A percentile compares a stretch with the other conserved stretches of the same genome.
Conservation (phyloP, 2,797 vertebrate genomes). For the Pseudomugil tenellus region DNA sequence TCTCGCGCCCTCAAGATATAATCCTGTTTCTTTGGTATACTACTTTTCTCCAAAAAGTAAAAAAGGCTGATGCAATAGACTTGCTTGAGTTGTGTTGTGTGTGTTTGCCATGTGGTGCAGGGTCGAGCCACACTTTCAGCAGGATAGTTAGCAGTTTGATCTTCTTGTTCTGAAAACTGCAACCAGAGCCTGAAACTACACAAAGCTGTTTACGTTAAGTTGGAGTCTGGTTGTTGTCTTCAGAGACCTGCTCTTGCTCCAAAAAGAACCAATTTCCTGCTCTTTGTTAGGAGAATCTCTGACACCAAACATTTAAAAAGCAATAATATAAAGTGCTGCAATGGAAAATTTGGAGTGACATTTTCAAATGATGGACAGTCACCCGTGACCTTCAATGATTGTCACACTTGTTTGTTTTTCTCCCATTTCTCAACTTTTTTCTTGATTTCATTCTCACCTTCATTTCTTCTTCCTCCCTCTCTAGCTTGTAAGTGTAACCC, state of each 20-base stretch:
- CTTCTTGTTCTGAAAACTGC: conserved; percentile 18
- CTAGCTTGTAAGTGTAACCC: conserved; percentile 31
- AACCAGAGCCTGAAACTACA: conserved; percentile 22
- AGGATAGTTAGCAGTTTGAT: conserved; percentile 18
- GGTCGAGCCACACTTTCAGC: conserved; percentile 16
- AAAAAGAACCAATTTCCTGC: conserved; percentile 18
- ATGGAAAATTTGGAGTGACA: conserved; percentile 36
- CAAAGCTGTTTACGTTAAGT: conserved; percentile 10
- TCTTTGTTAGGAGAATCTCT: conserved; percentile 8
- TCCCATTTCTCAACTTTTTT: conserved; percentile 49
- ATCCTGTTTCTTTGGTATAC: conserved; percentile 16
- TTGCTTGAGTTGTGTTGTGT: conserved; percentile 34
- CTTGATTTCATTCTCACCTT: conserved; percentile 50
- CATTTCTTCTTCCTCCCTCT: conserved; percentile 34
- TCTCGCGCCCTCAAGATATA: conserved; percentile 28
- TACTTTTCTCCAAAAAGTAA: conserved; percentile 4
- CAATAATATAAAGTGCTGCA: conserved; percentile 12
- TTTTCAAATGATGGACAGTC: conserved; percentile 48
- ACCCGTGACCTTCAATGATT: conserved; percentile 35
- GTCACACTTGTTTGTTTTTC: conserved; percentile 46
- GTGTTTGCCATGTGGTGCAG: conserved; percentile 34
- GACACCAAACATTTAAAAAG: conserved; percentile 8
- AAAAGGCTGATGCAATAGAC: conserved; percentile 37
- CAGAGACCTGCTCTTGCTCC: neutral
- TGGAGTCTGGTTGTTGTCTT: neutral